Conservation (phyloP, 2,113 vertebrate genomes). For the Fulmarus glacialis region DNA sequence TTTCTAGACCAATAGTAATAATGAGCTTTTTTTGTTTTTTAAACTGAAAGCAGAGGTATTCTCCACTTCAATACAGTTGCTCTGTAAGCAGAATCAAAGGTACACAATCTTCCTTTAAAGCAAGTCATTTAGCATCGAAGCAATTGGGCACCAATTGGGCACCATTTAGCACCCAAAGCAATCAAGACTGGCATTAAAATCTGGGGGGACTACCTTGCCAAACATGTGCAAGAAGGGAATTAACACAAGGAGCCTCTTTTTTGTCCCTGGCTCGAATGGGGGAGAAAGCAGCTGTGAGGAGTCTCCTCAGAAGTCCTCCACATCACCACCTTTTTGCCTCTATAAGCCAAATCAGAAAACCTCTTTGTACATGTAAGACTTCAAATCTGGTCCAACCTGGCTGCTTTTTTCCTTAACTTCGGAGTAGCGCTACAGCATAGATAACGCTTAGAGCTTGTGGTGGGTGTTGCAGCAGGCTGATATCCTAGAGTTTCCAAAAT, state of each 20-base stretch:
- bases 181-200: neutral
- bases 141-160: neutral
- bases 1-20: neutral
- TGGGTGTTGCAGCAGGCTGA: neutral
- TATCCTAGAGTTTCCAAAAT: neutral
- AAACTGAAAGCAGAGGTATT: neutral
- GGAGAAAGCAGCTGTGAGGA: neutral
- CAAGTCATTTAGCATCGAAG: neutral
- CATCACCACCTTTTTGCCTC: neutral
- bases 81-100: neutral
- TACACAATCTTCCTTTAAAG: neutral
- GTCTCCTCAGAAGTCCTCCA: neutral
- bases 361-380: neutral
- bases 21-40: neutral
- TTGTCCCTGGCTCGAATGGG: neutral
- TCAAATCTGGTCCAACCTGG: neutral
- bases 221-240: neutral
- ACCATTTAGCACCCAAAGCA: neutral
- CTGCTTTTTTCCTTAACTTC: neutral
- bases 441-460: neutral
- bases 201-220: neutral
- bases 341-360: neutral
- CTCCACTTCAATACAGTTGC: neutral
- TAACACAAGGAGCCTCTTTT: neutral
- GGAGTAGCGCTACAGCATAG: fast-evolving